phyloP scores from a whole-genome alignment of 2,113 vertebrate genomes.

The Sebastes schlegelii region DNA sequence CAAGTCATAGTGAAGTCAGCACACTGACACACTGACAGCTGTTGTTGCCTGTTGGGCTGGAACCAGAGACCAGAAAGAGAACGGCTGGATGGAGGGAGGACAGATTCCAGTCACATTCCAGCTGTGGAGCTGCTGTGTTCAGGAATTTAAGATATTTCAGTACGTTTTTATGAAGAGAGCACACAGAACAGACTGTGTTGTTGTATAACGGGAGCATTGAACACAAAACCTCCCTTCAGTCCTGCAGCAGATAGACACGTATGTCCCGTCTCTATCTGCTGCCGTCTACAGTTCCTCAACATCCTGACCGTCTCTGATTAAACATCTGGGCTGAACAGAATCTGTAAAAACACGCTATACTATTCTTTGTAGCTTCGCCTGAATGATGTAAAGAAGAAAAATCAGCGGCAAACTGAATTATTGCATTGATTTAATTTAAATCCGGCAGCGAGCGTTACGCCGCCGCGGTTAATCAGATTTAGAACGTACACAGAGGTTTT shows the following conservation, averaged over 20 bases:
- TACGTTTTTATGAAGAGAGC: constrained; percentile 4
- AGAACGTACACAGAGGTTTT: constrained; percentile 10
- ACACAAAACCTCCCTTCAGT: constrained; percentile 24
- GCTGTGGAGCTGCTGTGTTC: constrained; percentile 17
- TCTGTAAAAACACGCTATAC: neutral
- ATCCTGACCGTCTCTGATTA: neutral
- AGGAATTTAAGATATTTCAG: constrained; percentile 44
- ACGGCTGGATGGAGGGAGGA: neutral
- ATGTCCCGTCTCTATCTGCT: neutral
- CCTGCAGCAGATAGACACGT: constrained; percentile 7
- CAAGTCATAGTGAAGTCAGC: no score
- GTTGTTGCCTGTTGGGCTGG: no score
- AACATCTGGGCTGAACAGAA: neutral
- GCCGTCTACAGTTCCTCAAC: neutral
- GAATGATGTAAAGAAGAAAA: constrained; percentile 6
- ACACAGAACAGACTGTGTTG: constrained; percentile 31
- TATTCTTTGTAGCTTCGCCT: neutral
- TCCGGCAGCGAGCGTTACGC: neutral
- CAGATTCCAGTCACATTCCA: constrained; percentile 35
- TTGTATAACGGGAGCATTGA: neutral
- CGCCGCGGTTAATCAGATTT: constrained; percentile 17
- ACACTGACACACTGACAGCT: no score
- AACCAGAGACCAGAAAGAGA: neutral
- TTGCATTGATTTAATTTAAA: constrained; percentile 46
- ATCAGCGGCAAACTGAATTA: neutral